Conservation (phyloP, 2,797 vertebrate genomes). For the Epinephelus malabaricus region DNA sequence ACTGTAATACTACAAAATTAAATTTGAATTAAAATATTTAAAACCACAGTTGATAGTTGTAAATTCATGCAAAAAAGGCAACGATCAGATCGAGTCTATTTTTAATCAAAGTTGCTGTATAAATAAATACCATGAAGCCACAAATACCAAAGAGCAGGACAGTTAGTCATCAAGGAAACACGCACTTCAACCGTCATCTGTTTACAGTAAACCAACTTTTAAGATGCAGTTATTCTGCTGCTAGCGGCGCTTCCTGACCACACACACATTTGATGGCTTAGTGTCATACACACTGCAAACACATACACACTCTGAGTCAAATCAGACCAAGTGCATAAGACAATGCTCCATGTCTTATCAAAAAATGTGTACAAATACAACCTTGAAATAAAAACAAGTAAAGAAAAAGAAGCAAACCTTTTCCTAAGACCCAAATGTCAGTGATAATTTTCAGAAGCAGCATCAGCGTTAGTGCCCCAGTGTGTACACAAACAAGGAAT, state of each 20-base stretch:
- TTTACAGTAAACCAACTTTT: constrained; percentile 28
- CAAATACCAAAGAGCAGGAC: neutral
- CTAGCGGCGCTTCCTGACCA: constrained; percentile 10
- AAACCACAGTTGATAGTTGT: neutral
- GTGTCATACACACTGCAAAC: neutral
- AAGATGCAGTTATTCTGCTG: neutral
- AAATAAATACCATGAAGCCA: neutral
- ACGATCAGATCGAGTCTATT: neutral
- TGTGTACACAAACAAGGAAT: no score
- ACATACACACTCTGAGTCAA: constrained; percentile 1
- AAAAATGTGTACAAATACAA: neutral
- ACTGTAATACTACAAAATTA: neutral
- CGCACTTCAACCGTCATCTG: constrained; percentile 13
- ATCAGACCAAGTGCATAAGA: neutral
- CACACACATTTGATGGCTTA: constrained; percentile 8
- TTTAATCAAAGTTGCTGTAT: neutral
- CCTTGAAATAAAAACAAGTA: neutral
- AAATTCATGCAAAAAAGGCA: neutral
- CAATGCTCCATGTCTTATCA: neutral
- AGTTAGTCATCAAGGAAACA: neutral
- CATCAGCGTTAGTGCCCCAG: no score
- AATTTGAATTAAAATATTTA: neutral
- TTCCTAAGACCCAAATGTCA: no score
- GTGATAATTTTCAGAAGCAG: neutral
- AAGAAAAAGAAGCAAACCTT: no score